phyloP scores from a whole-genome alignment of 2,888 invertebrate species.

The Plagiodera versicolora region DNA sequence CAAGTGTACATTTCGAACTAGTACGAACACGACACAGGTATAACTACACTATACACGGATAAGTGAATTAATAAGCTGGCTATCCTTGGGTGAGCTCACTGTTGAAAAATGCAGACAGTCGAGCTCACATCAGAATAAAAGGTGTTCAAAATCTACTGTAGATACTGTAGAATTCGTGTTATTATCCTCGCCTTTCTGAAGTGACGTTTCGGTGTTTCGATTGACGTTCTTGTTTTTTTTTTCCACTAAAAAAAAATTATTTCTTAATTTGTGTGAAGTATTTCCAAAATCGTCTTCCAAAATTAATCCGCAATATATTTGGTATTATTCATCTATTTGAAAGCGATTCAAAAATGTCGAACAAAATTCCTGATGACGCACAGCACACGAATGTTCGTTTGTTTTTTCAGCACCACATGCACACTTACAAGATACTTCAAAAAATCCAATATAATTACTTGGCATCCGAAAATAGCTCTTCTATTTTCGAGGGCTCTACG shows the following conservation, averaged over 20 bases:
- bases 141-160: constrained; percentile 4
- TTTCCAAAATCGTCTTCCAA: too few species aligned
- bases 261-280: too few species aligned
- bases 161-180: not conserved
- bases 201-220: too few species aligned
- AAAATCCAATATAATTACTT: not conserved
- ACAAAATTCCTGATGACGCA: not conserved
- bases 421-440: not conserved
- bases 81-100: constrained; percentile 49
- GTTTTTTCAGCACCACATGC: not conserved
- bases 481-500: not conserved
- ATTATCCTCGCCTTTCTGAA: too few species aligned
- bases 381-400: not conserved
- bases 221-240: too few species aligned
- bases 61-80: constrained; percentile 36
- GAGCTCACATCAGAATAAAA: constrained; percentile 31
- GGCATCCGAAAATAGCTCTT: not conserved
- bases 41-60: constrained; percentile 15
- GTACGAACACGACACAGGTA: too few species aligned
- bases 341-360: not conserved
- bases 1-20: too few species aligned
- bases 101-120: constrained; percentile 48
- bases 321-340: too few species aligned
- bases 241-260: too few species aligned
- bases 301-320: too few species aligned